Conservation (phyloP, 2,888 invertebrate species). For the Cancer borealis region DNA sequence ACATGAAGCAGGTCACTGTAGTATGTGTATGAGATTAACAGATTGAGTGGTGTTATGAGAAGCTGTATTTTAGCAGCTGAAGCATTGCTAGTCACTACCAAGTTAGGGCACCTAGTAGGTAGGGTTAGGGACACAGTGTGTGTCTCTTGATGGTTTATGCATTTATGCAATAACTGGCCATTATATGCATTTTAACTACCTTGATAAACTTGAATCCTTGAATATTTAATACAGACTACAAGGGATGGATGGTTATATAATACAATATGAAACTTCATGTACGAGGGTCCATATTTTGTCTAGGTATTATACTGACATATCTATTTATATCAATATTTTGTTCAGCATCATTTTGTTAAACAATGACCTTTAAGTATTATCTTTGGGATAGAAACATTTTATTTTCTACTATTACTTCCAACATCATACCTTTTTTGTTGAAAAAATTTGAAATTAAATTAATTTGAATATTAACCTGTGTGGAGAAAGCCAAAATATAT, state of each 20-base stretch:
- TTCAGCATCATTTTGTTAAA: slow-evolving; percentile 25
- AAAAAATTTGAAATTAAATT: neutral
- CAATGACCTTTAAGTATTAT: slow-evolving; percentile 12
- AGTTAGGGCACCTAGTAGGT: slow-evolving; percentile 58
- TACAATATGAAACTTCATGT: neutral
- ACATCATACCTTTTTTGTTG: neutral
- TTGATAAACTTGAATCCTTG: slow-evolving; percentile 52
- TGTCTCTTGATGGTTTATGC: slow-evolving; percentile 51
- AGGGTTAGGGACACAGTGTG: slow-evolving; percentile 55
- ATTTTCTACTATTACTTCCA: neutral
- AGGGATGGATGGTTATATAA: slow-evolving; percentile 57
- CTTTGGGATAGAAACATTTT: neutral
- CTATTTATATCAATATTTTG: slow-evolving; percentile 1
- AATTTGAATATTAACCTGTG: neutral
- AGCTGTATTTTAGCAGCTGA: slow-evolving; percentile 60
- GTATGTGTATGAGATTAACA: slow-evolving; percentile 55
- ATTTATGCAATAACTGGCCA: slow-evolving; percentile 68
- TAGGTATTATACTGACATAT: slow-evolving; percentile 39
- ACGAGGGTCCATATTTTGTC: slow-evolving; percentile 27
- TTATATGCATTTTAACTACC: slow-evolving; percentile 62
- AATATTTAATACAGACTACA: slow-evolving; percentile 53
- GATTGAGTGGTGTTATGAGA: slow-evolving; percentile 56
- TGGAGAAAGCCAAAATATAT: slow-evolving; percentile 5
- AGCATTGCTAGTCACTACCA: slow-evolving; percentile 72
- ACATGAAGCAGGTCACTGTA: slow-evolving; percentile 49